A percentile compares a stretch with the other conserved stretches of the same genome.
Conservation (phyloP, 2,888 invertebrate genomes). For the Thecophora atra region DNA sequence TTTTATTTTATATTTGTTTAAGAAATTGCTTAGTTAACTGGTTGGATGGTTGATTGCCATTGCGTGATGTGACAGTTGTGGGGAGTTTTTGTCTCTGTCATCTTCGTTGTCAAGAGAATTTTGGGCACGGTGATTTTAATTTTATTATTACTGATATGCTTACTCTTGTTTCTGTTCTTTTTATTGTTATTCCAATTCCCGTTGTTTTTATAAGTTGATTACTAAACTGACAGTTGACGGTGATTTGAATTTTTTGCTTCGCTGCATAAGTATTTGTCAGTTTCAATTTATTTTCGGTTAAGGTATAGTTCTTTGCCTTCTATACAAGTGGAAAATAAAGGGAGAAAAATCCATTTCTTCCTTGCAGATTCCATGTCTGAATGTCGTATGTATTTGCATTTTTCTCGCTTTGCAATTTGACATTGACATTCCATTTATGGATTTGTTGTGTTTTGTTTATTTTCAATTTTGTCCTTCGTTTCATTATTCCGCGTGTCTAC, state of each 20-base stretch:
- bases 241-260: conserved; percentile 33
- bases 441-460: background rate
- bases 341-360: background rate
- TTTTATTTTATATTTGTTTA: background rate
- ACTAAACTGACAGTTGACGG: conserved; percentile 24
- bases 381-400: conserved; percentile 1
- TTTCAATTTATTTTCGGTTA: conserved; percentile 29
- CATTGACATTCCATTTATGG: conserved; percentile 21
- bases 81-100: conserved; percentile 6
- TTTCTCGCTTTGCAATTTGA: conserved; percentile 19
- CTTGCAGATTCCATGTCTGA: too few species aligned
- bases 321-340: too few species aligned
- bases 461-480: conserved; percentile 18
- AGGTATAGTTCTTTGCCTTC: background rate
- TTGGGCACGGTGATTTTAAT: conserved; percentile 11
- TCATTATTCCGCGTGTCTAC: background rate
- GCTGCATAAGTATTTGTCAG: conserved; percentile 35
- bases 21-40: background rate
- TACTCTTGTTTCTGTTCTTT: background rate
- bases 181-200: background rate
- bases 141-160: conserved; percentile 6
- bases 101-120: conserved; percentile 4
- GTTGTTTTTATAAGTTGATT: conserved; percentile 1
- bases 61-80: conserved; percentile 41
- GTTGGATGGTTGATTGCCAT: conserved; percentile 32